phyloP scores from a whole-genome alignment of 2,888 invertebrate genomes.

The Synergus laeviventris region DNA sequence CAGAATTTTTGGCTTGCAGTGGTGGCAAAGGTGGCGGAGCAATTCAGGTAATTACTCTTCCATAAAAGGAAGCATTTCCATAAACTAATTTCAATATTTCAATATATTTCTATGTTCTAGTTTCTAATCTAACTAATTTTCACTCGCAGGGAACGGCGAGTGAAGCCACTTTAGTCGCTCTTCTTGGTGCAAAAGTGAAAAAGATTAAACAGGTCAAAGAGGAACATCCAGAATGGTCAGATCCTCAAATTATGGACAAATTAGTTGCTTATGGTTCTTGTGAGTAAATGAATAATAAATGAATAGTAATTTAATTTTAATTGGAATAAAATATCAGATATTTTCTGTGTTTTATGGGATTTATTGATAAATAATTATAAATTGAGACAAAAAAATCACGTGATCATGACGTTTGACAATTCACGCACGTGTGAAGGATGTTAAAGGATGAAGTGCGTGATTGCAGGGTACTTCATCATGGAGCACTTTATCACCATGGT shows the following conservation, averaged over 20 bases:
- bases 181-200: slow-evolving; percentile 92
- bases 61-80: background rate
- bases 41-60: slow-evolving; percentile 78
- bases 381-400: background rate
- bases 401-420: slow-evolving; percentile 12
- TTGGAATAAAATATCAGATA: too few relatives aligned
- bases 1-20: slow-evolving; percentile 88
- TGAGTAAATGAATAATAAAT: slow-evolving; percentile 76
- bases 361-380: background rate
- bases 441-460: slow-evolving; percentile 55
- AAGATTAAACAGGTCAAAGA: slow-evolving; percentile 83
- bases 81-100: background rate
- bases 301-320: too few relatives aligned
- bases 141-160: slow-evolving; percentile 90
- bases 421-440: slow-evolving; percentile 1
- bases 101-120: too few relatives aligned
- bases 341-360: background rate
- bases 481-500: slow-evolving; percentile 74
- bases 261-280: slow-evolving; percentile 92
- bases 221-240: slow-evolving; percentile 86
- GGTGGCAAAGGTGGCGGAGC: slow-evolving; percentile 91
- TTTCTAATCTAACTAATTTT: background rate
- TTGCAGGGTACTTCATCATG: slow-evolving; percentile 72
- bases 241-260: slow-evolving; percentile 85
- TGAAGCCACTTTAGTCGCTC: slow-evolving; percentile 94